A percentile compares a stretch with the other conserved stretches of the same genome.
phyloP scores from a whole-genome alignment of 2,888 invertebrate species.

The Tenodera sinensis region DNA sequence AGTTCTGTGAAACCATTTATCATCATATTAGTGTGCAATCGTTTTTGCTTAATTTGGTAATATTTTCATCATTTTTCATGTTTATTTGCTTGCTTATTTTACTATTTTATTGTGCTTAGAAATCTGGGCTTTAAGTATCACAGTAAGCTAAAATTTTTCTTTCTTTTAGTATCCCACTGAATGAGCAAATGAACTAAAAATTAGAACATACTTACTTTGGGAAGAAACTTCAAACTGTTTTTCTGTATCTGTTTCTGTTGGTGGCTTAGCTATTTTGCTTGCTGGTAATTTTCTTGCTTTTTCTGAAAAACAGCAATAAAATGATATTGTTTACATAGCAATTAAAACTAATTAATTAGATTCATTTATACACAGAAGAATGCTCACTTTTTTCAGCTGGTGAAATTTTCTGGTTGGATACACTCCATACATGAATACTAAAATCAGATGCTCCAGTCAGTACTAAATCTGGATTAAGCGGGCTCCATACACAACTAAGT shows the following conservation, averaged over 20 bases:
- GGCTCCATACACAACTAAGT: conserved; percentile 63
- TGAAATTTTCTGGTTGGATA: conserved; percentile 49
- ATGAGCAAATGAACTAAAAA: neutral
- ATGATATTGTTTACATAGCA: neutral
- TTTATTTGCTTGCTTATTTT: no score
- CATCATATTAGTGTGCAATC: no score
- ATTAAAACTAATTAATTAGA: neutral
- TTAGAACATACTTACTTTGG: neutral
- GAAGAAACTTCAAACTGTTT: neutral
- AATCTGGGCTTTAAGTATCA: no score
- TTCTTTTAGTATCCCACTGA: neutral
- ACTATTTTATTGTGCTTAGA: no score
- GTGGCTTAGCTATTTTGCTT: neutral
- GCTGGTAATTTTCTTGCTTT: neutral
- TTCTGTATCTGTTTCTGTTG: neutral
- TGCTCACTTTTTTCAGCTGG: conserved; percentile 38
- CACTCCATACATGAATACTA: conserved; percentile 63
- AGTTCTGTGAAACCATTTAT: no score
- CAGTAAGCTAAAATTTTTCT: no score
- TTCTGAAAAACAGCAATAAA: neutral
- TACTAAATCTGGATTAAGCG: conserved; percentile 55
- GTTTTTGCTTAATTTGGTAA: no score
- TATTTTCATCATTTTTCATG: no score
- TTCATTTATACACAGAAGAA: neutral
- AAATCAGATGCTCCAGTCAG: conserved; percentile 66